Evolutionary conservation across 1,140 invertebrate genomes (phyloP).

Genomic region (Diorhabda carinulata): DNA sequence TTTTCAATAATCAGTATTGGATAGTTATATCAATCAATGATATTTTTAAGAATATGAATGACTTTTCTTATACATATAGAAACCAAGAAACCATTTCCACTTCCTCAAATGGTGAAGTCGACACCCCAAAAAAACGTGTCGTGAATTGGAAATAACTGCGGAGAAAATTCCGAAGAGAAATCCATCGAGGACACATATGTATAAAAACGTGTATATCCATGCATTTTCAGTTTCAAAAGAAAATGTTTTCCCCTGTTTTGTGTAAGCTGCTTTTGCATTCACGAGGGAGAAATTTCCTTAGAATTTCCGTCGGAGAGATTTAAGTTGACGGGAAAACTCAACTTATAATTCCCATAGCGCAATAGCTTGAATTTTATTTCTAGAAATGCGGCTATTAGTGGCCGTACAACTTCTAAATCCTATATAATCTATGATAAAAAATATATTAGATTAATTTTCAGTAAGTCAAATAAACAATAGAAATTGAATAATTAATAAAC

Average conservation of each 20-base stretch:
- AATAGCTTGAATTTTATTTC: conserved; percentile 4
- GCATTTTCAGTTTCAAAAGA: conserved; percentile 45
- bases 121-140: conserved; percentile 26
- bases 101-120: conserved; percentile 23
- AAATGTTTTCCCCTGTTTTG: conserved; percentile 41
- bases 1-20: no score
- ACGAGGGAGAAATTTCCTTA: conserved; percentile 46
- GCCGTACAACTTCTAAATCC: background rate
- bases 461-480: background rate
- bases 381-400: background rate
- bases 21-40: no score
- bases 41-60: no score
- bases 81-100: background rate
- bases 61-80: no score
- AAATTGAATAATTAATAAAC: no score
- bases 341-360: conserved; percentile 9
- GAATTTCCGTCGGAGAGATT: conserved; percentile 33
- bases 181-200: conserved; percentile 38
- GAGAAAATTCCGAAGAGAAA: conserved; percentile 10
- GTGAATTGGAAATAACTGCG: conserved; percentile 33
- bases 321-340: conserved; percentile 3
- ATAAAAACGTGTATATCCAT: conserved; percentile 40
- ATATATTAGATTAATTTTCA: background rate
- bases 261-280: conserved; percentile 44
- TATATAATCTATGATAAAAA: background rate